Conservation (phyloP, 1,140 invertebrate species). For the Sminthurides bifidus region DNA sequence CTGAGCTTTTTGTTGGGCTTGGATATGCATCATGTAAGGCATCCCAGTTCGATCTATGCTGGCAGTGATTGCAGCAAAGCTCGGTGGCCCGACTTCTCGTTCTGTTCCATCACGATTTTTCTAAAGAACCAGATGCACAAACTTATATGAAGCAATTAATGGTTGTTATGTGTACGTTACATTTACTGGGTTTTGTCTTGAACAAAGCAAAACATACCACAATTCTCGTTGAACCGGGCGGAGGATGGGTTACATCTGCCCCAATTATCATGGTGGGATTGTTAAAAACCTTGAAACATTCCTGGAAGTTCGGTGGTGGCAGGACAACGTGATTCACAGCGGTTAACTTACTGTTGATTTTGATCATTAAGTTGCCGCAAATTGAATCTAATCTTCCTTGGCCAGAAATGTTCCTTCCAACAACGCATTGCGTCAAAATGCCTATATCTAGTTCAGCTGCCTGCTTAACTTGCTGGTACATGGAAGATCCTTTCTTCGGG, state of each 20-base stretch:
- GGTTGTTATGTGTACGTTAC: no score
- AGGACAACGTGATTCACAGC: constrained; percentile 60
- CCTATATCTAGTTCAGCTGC: constrained; percentile 53
- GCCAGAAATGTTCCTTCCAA: constrained; percentile 39
- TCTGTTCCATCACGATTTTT: background rate
- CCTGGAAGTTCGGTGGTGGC: background rate
- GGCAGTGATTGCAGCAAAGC: constrained; percentile 27
- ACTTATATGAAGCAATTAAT: background rate
- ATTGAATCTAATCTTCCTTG: constrained; percentile 37
- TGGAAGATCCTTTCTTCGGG: constrained; percentile 5
- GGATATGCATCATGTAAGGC: constrained; percentile 27
- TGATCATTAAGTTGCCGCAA: constrained; percentile 60
- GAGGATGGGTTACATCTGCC: constrained; percentile 79
- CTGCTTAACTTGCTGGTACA: constrained; percentile 20
- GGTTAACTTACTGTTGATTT: constrained; percentile 75
- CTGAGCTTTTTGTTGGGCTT: constrained; percentile 24
- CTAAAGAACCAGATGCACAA: background rate
- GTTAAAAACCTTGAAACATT: constrained; percentile 34
- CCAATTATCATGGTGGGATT: constrained; percentile 57
- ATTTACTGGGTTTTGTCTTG: no score
- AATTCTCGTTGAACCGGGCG: constrained; percentile 40
- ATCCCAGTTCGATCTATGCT: constrained; percentile 19
- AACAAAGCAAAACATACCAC: background rate
- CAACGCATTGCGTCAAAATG: constrained; percentile 67
- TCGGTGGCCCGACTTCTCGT: constrained; percentile 1